These are phyloP conservation scores for Bufo gargarizans DNA, from an alignment of 2,113 vertebrate genomes.

Conservation along the genomic window DNA sequence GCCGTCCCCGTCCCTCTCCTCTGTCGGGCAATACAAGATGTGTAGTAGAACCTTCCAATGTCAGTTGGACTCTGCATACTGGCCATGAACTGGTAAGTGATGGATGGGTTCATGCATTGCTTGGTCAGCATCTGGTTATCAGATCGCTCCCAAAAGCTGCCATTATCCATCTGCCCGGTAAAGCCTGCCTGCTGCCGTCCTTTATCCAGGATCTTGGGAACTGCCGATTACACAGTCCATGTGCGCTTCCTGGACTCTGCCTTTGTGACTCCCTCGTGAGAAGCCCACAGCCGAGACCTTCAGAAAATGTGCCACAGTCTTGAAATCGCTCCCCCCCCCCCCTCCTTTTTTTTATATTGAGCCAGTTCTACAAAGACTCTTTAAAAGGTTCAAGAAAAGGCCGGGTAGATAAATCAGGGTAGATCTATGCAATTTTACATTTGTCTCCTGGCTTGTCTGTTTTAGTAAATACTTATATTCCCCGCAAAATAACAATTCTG, in stretches of 20 bases:
- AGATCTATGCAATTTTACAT: no score
- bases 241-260: constrained; percentile 26
- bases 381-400: no score
- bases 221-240: constrained; percentile 8
- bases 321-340: neutral
- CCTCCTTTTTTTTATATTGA: neutral
- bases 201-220: constrained; percentile 40
- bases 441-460: no score
- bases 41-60: constrained; percentile 22
- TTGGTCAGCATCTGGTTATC: constrained; percentile 58
- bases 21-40: neutral
- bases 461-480: no score
- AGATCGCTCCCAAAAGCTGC: constrained; percentile 55
- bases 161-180: constrained; percentile 56
- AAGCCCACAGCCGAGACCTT: constrained; percentile 32
- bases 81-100: constrained; percentile 49
- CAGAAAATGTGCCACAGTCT: neutral
- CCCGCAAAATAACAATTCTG: no score
- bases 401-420: no score
- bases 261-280: constrained; percentile 30
- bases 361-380: neutral
- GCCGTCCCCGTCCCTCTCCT: neutral
- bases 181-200: constrained; percentile 50
- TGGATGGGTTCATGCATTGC: constrained; percentile 57
- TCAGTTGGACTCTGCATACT: constrained; percentile 38